Conservation (phyloP, 1,140 invertebrate species). For the Ceratitis capitata region DNA sequence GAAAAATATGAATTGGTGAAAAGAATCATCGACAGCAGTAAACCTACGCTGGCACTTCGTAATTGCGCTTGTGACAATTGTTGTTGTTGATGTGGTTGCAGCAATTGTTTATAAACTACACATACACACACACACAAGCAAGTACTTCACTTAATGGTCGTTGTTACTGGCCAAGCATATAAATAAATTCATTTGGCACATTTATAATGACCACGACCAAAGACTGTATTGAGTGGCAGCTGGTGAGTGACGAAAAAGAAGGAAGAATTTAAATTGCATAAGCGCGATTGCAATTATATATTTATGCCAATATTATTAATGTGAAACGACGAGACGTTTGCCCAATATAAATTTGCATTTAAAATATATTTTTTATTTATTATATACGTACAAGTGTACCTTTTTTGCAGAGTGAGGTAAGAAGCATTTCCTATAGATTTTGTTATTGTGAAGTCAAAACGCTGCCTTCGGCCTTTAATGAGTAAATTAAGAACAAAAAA, state of each 20-base stretch:
- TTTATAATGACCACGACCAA: neutral
- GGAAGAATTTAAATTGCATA: neutral
- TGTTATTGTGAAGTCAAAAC: too few relatives aligned
- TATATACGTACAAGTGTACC: too few relatives aligned
- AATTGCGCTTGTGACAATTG: neutral
- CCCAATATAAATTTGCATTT: too few relatives aligned
- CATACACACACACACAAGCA: neutral
- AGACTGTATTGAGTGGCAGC: neutral
- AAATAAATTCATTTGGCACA: neutral
- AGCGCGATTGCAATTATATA: neutral
- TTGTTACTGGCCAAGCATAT: neutral
- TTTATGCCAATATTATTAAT: too few relatives aligned
- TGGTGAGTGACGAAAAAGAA: neutral
- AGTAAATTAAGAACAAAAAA: too few relatives aligned
- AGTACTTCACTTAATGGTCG: neutral
- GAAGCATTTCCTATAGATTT: too few relatives aligned
- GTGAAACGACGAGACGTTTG: too few relatives aligned
- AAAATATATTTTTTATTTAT: too few relatives aligned
- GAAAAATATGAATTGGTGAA: neutral
- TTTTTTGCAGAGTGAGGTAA: too few relatives aligned
- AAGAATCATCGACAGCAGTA: neutral
- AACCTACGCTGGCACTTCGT: neutral
- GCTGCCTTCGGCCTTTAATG: too few relatives aligned
- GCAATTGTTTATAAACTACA: neutral
- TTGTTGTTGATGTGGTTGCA: neutral